Evolutionary conservation across 2,888 invertebrate species (phyloP).

Genomic region (Mycogona germanica): DNA sequence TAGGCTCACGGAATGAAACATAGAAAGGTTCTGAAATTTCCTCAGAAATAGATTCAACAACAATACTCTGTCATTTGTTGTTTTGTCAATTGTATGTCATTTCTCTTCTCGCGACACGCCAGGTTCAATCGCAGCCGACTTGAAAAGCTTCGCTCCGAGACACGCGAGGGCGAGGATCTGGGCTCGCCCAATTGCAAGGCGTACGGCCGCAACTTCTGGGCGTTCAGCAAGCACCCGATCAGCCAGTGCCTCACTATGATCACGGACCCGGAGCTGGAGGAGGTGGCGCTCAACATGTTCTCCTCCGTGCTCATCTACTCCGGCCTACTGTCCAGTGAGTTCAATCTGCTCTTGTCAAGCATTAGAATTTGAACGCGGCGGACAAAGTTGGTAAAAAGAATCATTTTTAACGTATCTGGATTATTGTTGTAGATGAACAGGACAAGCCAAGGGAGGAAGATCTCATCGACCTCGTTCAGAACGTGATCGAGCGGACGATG

Average conservation of each 20-base stretch:
- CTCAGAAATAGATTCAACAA: too few relatives aligned
- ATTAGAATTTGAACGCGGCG: neutral
- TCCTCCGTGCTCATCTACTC: constrained; percentile 80
- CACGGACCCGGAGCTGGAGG: constrained; percentile 68
- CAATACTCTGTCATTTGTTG: too few relatives aligned
- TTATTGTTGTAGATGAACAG: constrained; percentile 38
- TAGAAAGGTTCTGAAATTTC: too few relatives aligned
- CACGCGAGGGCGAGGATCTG: constrained; percentile 55
- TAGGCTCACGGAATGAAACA: too few relatives aligned
- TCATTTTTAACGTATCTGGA: neutral
- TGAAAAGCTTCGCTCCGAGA: constrained; percentile 44
- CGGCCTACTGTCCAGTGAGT: constrained; percentile 48
- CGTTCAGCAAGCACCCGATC: constrained; percentile 66
- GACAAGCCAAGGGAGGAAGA: constrained; percentile 50
- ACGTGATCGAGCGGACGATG: constrained; percentile 80
- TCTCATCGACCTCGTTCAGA: constrained; percentile 75
- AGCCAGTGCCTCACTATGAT: constrained; percentile 72
- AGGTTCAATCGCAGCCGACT: constrained; percentile 66
- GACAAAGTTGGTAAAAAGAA: neutral
- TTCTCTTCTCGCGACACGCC: constrained; percentile 1
- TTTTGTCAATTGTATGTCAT: too few relatives aligned
- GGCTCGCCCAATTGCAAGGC: too few relatives aligned
- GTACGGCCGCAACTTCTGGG: constrained; percentile 77
- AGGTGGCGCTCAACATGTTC: constrained; percentile 74
- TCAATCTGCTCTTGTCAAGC: neutral